These are phyloP conservation scores for Cybosia mesomella DNA, from an alignment of 2,888 invertebrate species.

Conservation along the genomic window DNA sequence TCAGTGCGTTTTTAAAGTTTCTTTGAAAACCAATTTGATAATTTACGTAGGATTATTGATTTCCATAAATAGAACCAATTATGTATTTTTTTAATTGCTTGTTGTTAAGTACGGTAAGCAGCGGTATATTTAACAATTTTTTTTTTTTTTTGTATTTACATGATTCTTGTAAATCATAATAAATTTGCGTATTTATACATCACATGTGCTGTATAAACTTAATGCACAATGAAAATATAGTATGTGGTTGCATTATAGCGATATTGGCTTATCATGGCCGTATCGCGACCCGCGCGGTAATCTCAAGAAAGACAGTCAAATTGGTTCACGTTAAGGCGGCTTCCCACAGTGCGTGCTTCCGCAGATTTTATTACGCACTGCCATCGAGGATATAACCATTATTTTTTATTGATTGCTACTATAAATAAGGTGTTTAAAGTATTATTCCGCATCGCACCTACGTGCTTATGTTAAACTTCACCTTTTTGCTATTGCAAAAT, in stretches of 20 bases:
- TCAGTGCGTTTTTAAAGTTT: not conserved
- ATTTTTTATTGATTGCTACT: not conserved
- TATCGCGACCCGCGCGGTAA: not conserved
- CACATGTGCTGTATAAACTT: conserved; percentile 40
- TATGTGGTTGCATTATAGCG: not conserved
- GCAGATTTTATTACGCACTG: not conserved
- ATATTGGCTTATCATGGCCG: not conserved
- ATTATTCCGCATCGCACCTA: not conserved
- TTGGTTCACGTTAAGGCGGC: not conserved
- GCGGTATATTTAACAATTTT: conserved; percentile 42
- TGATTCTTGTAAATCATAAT: conserved; percentile 36
- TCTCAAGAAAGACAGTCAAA: not conserved
- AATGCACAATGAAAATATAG: conserved; percentile 43
- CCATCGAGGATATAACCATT: not conserved
- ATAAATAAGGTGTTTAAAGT: not conserved
- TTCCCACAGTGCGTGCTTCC: not conserved
- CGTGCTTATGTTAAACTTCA: too few species aligned
- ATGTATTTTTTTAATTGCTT: conserved; percentile 40
- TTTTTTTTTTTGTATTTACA: conserved; percentile 30
- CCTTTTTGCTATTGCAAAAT: too few species aligned
- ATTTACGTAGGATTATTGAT: conserved; percentile 18
- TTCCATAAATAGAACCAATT: conserved; percentile 37
- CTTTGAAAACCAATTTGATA: not conserved
- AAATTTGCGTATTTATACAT: conserved; percentile 34
- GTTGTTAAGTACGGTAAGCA: conserved; percentile 41